Evolutionary conservation across 2,888 invertebrate species (phyloP).

Genomic region (Pristionchus fissidentatus): DNA sequence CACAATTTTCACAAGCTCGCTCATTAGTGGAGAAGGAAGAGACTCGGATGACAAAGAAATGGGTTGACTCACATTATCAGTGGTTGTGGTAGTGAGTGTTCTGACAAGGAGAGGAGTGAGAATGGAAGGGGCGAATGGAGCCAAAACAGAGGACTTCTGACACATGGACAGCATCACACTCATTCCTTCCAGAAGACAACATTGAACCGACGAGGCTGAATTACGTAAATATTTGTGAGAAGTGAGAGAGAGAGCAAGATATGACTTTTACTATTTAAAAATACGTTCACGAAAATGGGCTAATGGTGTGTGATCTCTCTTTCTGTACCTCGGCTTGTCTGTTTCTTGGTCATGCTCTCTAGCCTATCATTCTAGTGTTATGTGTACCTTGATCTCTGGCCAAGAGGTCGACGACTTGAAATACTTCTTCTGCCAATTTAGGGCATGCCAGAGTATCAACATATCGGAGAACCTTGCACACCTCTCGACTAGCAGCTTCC

Average conservation of each 20-base stretch:
- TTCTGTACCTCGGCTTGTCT: too few species aligned
- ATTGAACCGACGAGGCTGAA: conserved; percentile 30
- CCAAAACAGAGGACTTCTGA: not conserved
- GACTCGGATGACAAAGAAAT: too few species aligned
- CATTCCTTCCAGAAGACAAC: conserved; percentile 21
- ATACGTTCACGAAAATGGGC: too few species aligned
- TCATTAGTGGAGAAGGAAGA: too few species aligned
- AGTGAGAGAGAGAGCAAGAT: too few species aligned
- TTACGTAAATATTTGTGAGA: too few species aligned
- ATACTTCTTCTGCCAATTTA: conserved; percentile 32
- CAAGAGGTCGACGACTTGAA: conserved; percentile 26
- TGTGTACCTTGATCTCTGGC: conserved; percentile 29
- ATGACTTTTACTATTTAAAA: too few species aligned
- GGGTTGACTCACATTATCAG: conserved; percentile 32
- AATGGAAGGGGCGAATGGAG: conserved; percentile 6
- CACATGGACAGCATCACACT: conserved; percentile 11
- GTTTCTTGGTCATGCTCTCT: too few species aligned
- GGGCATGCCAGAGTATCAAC: conserved; percentile 26
- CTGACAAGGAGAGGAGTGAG: conserved; percentile 27
- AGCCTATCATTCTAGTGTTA: too few species aligned
- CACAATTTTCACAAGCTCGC: too few species aligned
- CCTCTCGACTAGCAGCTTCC: conserved; percentile 34
- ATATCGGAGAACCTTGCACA: conserved; percentile 42
- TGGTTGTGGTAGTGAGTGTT: not conserved
- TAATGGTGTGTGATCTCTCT: too few species aligned